These are phyloP conservation scores for Dufourea novaeangliae DNA, from an alignment of 1,140 invertebrate species.

Conservation along the genomic window DNA sequence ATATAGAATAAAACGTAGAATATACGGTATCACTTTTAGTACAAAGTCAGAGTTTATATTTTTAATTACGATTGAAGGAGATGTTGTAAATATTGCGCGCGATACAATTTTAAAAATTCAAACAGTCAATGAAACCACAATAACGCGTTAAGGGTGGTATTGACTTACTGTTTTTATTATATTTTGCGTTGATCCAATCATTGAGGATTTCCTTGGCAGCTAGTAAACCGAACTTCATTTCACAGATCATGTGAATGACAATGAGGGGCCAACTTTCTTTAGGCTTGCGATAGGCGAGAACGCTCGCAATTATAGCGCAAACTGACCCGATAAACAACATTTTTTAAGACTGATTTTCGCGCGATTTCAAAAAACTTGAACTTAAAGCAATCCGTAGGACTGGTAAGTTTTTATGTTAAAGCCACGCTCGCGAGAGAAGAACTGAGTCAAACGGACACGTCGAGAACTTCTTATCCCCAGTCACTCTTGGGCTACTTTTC, in stretches of 20 bases:
- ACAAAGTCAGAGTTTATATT: neutral
- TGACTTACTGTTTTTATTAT: constrained; percentile 47
- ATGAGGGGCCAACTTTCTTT: constrained; percentile 35
- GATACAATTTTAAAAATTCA: neutral
- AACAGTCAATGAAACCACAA: neutral
- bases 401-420: neutral
- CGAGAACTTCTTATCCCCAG: neutral
- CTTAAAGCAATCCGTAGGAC: neutral
- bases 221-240: neutral
- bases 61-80: neutral
- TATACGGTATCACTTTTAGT: neutral
- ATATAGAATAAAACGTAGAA: neutral
- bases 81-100: constrained; percentile 7
- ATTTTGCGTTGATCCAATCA: neutral
- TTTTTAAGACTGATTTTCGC: neutral
- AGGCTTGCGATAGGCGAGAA: constrained; percentile 62
- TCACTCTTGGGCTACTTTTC: constrained; percentile 6
- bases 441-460: neutral
- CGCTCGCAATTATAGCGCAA: constrained; percentile 59
- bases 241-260: neutral
- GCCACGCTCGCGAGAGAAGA: neutral
- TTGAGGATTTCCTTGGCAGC: neutral
- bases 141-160: neutral
- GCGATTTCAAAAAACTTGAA: neutral
- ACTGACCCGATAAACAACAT: constrained; percentile 64